Evolutionary conservation across 2,797 vertebrate species (phyloP), one percentile per base, ranked within the genome.

Genomic region (Pagetopsis macropterus): DNA sequence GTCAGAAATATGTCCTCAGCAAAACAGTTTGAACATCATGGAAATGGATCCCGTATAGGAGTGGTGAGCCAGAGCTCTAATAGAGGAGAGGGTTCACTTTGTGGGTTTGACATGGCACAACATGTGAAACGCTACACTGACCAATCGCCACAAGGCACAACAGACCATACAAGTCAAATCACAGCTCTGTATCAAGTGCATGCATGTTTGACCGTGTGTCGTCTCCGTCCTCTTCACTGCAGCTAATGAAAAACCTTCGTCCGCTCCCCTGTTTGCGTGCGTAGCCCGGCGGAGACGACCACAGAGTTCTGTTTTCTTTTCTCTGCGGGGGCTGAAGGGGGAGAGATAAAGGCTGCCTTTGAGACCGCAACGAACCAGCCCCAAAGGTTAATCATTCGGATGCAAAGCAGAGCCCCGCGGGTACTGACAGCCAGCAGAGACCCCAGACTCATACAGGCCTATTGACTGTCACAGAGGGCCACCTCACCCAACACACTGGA

Each of bases 321-420:
- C 81, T 78, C 76, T 52, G 57, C 57, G 48, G 82, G 74, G 70
- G 83, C 67, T 23, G 45, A 31, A 52, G 70, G 63, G 44, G 14
- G 66, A 9, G 74, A 46, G 79, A 87, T 88, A 69, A 90, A 91
- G 85, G 67, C 66, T 23, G 67, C 86, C 86, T 87, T 90, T 92
- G 85, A 92, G 82, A 51, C 75, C 4, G 59, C 3, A 16, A 78
- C 17, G 9, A 61, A 41, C 8, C 4, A 11, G 41, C 59, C 41
- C 23, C 2, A 37, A 55, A 79, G 84, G 93, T 93, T 88, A 87
- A 93, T 92, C 91, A 93, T 81, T 67, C 65, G 59, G 84, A 90
- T 21, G 77, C 31, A 79, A 66, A 75, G 81, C 84, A 78, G 82
- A 83, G 69, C 51, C 72, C 61, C 45, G n/a, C 2, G 61, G 81